phyloP scores from a whole-genome alignment of 2,113 vertebrate species.

The Festucalex cinctus region DNA sequence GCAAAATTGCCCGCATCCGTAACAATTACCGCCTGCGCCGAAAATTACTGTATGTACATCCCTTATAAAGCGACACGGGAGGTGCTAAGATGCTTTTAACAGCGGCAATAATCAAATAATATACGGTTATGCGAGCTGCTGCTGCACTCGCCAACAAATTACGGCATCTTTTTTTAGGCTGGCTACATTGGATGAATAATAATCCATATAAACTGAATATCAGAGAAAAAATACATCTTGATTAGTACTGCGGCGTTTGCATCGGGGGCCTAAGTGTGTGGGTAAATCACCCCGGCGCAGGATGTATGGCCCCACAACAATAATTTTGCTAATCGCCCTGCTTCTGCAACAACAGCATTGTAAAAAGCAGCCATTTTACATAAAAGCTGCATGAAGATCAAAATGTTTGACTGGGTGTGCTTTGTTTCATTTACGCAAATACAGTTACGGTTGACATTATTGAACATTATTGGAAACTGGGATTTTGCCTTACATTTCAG shows the following conservation, averaged over 20 bases:
- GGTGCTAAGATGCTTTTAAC: conserved; percentile 75
- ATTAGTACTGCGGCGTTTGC: conserved; percentile 49
- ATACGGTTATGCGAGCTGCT: conserved; percentile 64
- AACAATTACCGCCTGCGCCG: conserved; percentile 33
- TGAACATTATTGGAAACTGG: background rate
- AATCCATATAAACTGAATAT: conserved; percentile 69
- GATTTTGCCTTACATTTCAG: background rate
- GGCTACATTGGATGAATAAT: conserved; percentile 66
- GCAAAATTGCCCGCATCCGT: conserved; percentile 20
- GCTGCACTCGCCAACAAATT: conserved; percentile 57
- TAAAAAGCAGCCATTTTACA: conserved; percentile 24
- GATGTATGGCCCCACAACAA: conserved; percentile 57
- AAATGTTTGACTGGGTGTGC: background rate
- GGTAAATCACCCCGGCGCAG: conserved; percentile 65
- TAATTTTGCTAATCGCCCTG: conserved; percentile 56
- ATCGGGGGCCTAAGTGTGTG: conserved; percentile 59
- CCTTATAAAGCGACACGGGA: conserved; percentile 51
- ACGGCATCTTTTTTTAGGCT: conserved; percentile 48
- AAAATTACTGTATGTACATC: conserved; percentile 59
- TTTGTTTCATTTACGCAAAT: background rate
- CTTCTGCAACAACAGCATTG: conserved; percentile 49
- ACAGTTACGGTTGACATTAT: background rate
- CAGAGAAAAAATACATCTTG: conserved; percentile 60
- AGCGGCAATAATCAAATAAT: conserved; percentile 70
- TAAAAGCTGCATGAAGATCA: background rate